Evolutionary conservation across 2,888 invertebrate species (phyloP).

Genomic region (Papilio demoleus): DNA sequence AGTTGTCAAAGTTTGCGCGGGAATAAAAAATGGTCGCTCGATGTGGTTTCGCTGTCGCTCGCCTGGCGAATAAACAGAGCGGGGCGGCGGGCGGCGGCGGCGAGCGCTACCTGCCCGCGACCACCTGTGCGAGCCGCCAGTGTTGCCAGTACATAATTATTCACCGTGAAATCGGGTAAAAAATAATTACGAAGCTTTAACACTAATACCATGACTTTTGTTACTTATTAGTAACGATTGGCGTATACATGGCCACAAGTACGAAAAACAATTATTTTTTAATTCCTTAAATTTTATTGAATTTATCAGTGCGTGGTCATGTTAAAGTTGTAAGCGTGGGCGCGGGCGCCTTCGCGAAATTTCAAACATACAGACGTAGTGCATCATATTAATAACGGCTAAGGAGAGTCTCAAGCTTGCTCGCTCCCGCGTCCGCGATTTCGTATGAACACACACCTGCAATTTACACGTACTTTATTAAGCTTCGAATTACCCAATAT

Average conservation of each 20-base stretch:
- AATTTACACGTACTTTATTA: too few relatives aligned
- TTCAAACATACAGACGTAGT: too few relatives aligned
- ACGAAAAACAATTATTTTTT: not conserved
- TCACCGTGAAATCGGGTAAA: slow-evolving; percentile 12
- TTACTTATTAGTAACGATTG: too few relatives aligned
- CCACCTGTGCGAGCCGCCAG: slow-evolving; percentile 69
- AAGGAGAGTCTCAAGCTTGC: too few relatives aligned
- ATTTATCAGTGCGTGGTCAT: too few relatives aligned
- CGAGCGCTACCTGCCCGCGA: slow-evolving; percentile 53
- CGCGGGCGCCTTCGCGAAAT: too few relatives aligned
- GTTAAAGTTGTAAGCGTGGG: too few relatives aligned
- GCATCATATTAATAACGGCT: too few relatives aligned
- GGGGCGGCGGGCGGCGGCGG: slow-evolving; percentile 39
- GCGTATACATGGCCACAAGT: not conserved
- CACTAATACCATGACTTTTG: not conserved
- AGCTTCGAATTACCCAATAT: not conserved
- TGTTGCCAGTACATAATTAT: slow-evolving; percentile 45
- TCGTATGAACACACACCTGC: too few relatives aligned
- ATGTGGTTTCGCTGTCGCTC: slow-evolving; percentile 25
- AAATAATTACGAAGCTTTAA: not conserved
- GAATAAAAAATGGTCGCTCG: slow-evolving; percentile 35
- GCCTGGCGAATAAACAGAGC: slow-evolving; percentile 45
- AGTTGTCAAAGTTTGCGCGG: slow-evolving; percentile 37
- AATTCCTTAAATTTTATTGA: too few relatives aligned
- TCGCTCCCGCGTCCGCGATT: too few relatives aligned